A percentile compares a stretch with the other conserved stretches of the same genome.
phyloP scores from a whole-genome alignment of 2,888 invertebrate genomes.

The Eustalomyia histrio region DNA sequence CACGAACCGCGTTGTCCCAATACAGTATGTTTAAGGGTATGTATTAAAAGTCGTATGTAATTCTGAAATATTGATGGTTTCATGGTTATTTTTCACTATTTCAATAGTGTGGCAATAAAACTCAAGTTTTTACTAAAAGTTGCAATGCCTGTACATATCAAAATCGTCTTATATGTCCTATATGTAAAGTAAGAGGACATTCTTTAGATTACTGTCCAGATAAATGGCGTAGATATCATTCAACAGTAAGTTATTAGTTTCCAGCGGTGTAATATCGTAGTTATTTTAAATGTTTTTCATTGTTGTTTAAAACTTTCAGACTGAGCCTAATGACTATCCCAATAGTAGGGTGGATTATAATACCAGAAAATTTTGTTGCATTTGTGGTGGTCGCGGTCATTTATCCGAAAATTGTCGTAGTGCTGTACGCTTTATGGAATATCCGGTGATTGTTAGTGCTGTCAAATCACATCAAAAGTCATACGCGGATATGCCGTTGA shows the following conservation, averaged over 20 bases:
- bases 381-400: slow-evolving; percentile 82
- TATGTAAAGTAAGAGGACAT: slow-evolving; percentile 85
- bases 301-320: slow-evolving; percentile 76
- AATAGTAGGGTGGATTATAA: slow-evolving; percentile 72
- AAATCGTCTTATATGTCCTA: slow-evolving; percentile 80
- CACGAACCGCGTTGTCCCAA: slow-evolving; percentile 84
- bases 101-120: slow-evolving; percentile 85
- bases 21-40: slow-evolving; percentile 86
- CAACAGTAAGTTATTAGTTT: slow-evolving; percentile 82
- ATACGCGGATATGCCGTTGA: slow-evolving; percentile 72
- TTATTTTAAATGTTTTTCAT: background rate
- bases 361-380: slow-evolving; percentile 81
- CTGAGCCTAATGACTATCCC: slow-evolving; percentile 78
- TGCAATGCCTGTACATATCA: slow-evolving; percentile 83
- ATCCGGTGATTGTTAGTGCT: slow-evolving; percentile 68
- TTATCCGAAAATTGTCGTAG: slow-evolving; percentile 76
- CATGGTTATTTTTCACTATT: too few relatives aligned
- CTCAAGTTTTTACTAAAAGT: slow-evolving; percentile 81
- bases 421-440: slow-evolving; percentile 74
- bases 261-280: background rate
- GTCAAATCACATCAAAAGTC: slow-evolving; percentile 77
- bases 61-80: background rate
- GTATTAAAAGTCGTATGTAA: slow-evolving; percentile 66
- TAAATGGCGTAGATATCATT: slow-evolving; percentile 87
- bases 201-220: slow-evolving; percentile 84